phyloP scores from a whole-genome alignment of 2,797 vertebrate genomes.

The Schizopygopsis malacanthus region DNA sequence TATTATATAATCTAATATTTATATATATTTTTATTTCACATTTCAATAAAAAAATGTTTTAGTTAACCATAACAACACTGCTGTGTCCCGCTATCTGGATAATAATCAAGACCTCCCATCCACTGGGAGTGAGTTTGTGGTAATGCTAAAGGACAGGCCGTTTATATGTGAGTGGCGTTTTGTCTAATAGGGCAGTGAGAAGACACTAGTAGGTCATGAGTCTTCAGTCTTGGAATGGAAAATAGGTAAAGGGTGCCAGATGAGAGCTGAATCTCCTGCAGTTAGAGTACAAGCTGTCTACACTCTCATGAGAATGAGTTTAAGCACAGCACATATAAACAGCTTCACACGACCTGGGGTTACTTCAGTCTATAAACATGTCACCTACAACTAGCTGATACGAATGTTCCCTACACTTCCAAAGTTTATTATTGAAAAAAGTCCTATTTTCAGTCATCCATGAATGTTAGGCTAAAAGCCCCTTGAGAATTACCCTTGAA shows the following conservation, averaged over 20 bases:
- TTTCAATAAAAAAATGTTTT: background rate
- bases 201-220: constrained; percentile 35
- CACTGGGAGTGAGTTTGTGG: background rate
- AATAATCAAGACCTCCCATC: constrained; percentile 20
- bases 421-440: constrained; percentile 7
- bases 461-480: constrained; percentile 21
- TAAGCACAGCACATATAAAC: constrained; percentile 6
- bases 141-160: background rate
- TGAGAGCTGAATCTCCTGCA: background rate
- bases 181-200: constrained; percentile 21
- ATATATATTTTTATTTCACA: background rate
- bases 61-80: background rate
- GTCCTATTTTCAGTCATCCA: background rate
- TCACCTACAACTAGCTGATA: constrained; percentile 10
- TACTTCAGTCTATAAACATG: constrained; percentile 24
- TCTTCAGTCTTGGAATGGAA: constrained; percentile 31
- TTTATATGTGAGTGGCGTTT: constrained; percentile 8
- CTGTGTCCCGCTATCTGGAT: background rate
- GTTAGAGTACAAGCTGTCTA: constrained; percentile 7
- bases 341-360: constrained; percentile 12
- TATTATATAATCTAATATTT: background rate
- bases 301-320: constrained; percentile 6
- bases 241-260: constrained; percentile 19
- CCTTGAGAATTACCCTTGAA: constrained; percentile 3
- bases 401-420: background rate